These are phyloP conservation scores for Stigmatopora argus DNA, from an alignment of 2,113 vertebrate genomes.

Conservation along the genomic window DNA sequence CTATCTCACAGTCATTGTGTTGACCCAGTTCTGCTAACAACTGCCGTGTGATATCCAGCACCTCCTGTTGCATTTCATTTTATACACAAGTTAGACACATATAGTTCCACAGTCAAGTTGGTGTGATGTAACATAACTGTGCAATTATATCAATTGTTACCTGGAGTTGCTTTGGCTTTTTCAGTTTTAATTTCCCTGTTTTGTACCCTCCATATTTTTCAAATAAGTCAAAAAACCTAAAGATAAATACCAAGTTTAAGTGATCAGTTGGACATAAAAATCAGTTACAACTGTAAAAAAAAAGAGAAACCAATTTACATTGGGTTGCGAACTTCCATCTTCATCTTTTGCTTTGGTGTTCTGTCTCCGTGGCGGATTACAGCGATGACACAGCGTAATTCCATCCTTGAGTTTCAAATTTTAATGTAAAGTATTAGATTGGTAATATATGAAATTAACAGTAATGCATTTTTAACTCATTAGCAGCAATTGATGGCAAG, in stretches of 20 bases:
- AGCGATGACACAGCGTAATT: constrained; percentile 94
- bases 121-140: not conserved
- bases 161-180: constrained; percentile 95
- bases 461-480: no score
- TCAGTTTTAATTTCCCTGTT: constrained; percentile 94
- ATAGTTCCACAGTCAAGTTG: not conserved
- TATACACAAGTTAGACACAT: constrained; percentile 2
- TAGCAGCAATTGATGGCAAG: no score
- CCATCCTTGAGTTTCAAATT: constrained; percentile 79
- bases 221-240: constrained; percentile 94
- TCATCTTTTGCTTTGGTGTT: constrained; percentile 99
- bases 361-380: constrained; percentile 94
- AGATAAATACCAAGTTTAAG: constrained; percentile 1
- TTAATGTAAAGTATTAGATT: not conserved
- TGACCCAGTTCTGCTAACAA: constrained; percentile 85
- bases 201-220: constrained; percentile 95
- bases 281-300: not conserved
- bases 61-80: constrained; percentile 73
- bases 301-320: constrained; percentile 68
- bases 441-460: not conserved
- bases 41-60: constrained; percentile 90
- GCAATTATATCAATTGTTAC: constrained; percentile 48
- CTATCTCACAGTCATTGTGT: constrained; percentile 84
- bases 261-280: not conserved
- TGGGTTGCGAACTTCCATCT: constrained; percentile 95